Base-by-base conservation (phyloP, 2,113 vertebrate species). In the Geothlypis trichas region DNA sequence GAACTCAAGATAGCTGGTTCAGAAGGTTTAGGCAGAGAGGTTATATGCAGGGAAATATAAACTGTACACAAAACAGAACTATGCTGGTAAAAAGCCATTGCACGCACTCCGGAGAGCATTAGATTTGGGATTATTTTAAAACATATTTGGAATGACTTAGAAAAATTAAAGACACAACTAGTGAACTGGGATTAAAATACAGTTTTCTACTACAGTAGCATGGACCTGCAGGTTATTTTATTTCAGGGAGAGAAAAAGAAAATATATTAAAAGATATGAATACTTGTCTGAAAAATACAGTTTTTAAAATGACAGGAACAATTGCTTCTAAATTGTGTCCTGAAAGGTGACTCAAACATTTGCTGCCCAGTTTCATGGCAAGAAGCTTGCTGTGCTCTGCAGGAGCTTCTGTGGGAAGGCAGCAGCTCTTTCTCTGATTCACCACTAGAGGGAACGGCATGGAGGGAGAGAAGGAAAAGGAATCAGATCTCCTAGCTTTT, bases 331-430 rank as follows among this genome's bases (percentile, higher is more conserved):
- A 74, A n/a, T 30, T 63, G 15, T 7, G 13, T 69, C 39, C 47
- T 94, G 24, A 83, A 88, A 51, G 1, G 15, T 0, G 4, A 65
- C 52, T 47, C 20, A 42, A 71, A 71, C 5, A 28, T 79, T 68
- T 74, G n/a, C n/a, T 71, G 31, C 69, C 71, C 61, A 26, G 31
- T 55, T 80, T 59, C 42, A 33, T 5, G 44, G 46, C 17, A 22
- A 46, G 47, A 46, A 65, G 15, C 28, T 72, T 1, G 3, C 72
- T n/a, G 44, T 33, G 84, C 41, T n/a, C 66, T 30, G 44, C 41
- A 81, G 51, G 23, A 46, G 59, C 24, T 71, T n/a, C 65, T 41
- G 65, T 0, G 0, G 39, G 39, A 7, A 41, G 0, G 7, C 22
- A 44, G 81, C 46, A 55, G 46, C 49, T 69, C 3, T 66, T 89